A percentile compares a stretch with the other conserved stretches of the same genome.
phyloP scores from a whole-genome alignment of 2,797 vertebrate genomes.

The Chelmon rostratus region DNA sequence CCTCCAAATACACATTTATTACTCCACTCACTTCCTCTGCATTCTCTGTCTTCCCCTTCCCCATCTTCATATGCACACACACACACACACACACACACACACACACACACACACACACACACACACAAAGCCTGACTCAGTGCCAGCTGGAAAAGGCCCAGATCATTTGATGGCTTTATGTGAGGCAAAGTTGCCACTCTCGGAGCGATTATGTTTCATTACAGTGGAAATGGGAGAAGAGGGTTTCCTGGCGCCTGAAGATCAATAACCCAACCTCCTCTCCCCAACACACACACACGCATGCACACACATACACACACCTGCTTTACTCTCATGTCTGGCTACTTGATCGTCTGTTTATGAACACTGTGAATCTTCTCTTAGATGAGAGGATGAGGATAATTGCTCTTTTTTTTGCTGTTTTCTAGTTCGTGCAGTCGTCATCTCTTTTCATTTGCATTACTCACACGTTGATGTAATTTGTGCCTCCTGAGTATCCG shows the following conservation, averaged over 20 bases:
- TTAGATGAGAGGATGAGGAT: background rate
- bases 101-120: conserved; percentile 27
- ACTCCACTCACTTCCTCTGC: background rate
- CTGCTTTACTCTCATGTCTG: conserved; percentile 12
- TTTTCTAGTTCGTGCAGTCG: background rate
- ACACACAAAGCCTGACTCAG: conserved; percentile 10
- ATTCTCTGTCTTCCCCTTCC: conserved; percentile 4
- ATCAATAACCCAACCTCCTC: conserved; percentile 56
- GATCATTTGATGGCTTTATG: conserved; percentile 54
- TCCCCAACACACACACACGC: conserved; percentile 3
- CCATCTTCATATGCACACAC: conserved; percentile 10
- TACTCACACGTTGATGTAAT: conserved; percentile 39
- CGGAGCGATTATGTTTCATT: conserved; percentile 71
- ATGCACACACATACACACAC: background rate
- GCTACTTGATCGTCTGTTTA: conserved; percentile 15
- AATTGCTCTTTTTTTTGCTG: conserved; percentile 5
- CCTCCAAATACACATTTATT: background rate
- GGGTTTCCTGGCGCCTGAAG: conserved; percentile 67
- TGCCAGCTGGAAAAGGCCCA: conserved; percentile 48
- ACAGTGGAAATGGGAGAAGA: conserved; percentile 69
- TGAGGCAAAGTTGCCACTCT: conserved; percentile 64
- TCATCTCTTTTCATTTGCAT: conserved; percentile 37
- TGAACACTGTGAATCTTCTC: background rate
- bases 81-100: conserved; percentile 32
- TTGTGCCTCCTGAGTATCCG: conserved; percentile 21